Base-by-base conservation (phyloP, 2,113 vertebrate genomes). In the Dendropsophus ebraccatus region DNA sequence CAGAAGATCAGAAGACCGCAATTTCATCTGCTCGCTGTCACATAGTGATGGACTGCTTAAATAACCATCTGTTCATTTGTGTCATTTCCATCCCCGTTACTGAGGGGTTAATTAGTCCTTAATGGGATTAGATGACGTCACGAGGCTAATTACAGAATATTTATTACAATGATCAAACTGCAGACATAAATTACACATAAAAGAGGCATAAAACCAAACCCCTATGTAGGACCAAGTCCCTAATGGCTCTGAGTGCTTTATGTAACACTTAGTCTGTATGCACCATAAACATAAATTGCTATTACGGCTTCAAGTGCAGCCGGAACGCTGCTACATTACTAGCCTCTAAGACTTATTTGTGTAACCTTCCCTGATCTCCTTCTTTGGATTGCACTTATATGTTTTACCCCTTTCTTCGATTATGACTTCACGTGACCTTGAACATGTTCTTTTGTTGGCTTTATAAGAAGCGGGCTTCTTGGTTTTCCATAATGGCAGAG, bases 231-330 rank as follows among this genome's bases (percentile, higher is more conserved):
- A 72, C 50, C 35, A 19, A 35, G 62, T 35, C 12, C 50, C 67
- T 86, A 86, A 86, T 86, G 77, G 65, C 65, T 49, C 35, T 47
- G 84, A 86, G 84, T 86, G 65, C 84, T 73, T 81, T 86, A 37
- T 73, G 65, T 73, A 81, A 86, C 67, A n/a, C 62, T 81, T 73
- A 86, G 77, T 52, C 62, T 60, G 50, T 54, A 60, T 23, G 84
- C 21, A 16, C 84, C 65, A 73, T 60, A 37, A 47, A 69, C 52
- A 86, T 86, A 86, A 86, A 72, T 60, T 72, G 84, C 49, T 52
- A 70, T 86, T 81, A 81, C 17, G 17, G 82, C 82, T 76, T 76
- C n/a, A 62, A 60, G 52, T 62, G 25, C 73, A 65, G 65, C 69
- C 23, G 5, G 52, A 32, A 30, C 41, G 49, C 19, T 14, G 30